Evolutionary conservation across 2,113 vertebrate genomes (phyloP), one percentile per base, ranked within the genome.

Genomic region (Gopherus flavomarginatus): DNA sequence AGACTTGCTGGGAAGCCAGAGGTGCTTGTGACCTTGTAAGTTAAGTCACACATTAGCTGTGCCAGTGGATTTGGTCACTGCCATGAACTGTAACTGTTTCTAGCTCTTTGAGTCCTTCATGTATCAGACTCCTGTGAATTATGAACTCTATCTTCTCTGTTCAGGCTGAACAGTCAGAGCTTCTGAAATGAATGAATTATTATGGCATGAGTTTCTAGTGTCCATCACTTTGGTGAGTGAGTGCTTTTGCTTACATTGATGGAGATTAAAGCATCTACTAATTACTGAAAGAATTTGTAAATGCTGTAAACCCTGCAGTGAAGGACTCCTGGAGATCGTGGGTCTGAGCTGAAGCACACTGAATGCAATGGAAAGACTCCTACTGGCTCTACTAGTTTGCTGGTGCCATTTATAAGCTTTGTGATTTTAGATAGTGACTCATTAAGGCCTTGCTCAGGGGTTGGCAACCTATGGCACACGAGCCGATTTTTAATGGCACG

Each of bases 201-300:
- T 91, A 78, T 94, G 78, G 86, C 9, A 27, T 49, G 26, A 84
- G 35, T 90, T 94, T 85, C 21, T 94, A 50, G 49, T 83, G 5
- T 17, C 35, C 81, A 22, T 59, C 89, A 44, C 62, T 38, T 54
- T 47, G 78, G 57, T 72, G 47, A 57, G 44, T 54, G 29, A 88
- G 38, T 47, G 84, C 93, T 84, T 24, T 94, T 85, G 95, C 50
- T 54, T 95, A 83, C 72, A n/a, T 92, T 96, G 94, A 88, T 79
- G 89, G 89, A 93, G 94, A 97, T 94, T 83, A 94, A 95, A 96
- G 79, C 57, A 88, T 83, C 75, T 88, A 35, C 93, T 95, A 87
- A 96, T 97, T 90, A 97, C 92, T 75, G 79, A 85, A 92, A 87
- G 65, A 54, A 59, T 93, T 54, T 42, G 42, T 87, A 89, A 92